Conservation (phyloP, 2,113 vertebrate species). For the Eulacestoma nigropectus region DNA sequence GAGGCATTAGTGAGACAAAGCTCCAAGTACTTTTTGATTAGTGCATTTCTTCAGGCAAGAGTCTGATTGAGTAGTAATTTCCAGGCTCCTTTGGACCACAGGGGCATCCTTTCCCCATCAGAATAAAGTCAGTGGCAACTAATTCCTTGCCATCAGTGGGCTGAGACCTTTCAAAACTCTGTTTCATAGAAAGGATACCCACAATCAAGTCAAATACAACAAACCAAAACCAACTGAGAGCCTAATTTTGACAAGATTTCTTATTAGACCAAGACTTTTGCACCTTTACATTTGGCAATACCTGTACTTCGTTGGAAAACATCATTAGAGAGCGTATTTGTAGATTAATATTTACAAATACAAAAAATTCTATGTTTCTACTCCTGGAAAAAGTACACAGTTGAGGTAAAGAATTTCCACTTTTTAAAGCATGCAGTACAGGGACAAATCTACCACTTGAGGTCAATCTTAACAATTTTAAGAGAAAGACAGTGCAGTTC, state of each 20-base stretch:
- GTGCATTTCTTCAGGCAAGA: background rate
- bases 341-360: background rate
- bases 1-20: background rate
- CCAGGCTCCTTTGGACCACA: background rate
- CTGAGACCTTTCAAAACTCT: background rate
- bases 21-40: constrained; percentile 1
- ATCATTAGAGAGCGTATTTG: background rate
- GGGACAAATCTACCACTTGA: background rate
- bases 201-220: background rate
- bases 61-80: constrained; percentile 32
- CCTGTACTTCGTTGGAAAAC: background rate
- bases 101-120: background rate
- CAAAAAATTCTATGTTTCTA: background rate
- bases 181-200: background rate
- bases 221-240: fast-evolving
- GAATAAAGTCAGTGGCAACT: background rate
- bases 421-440: background rate
- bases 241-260: background rate
- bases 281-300: background rate
- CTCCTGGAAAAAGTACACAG: background rate
- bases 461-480: background rate
- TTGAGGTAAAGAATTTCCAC: background rate
- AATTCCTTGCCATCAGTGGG: background rate
- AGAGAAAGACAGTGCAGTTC: background rate
- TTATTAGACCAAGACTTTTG: background rate